These are phyloP conservation scores for Conopomorpha cramerella DNA, from an alignment of 1,140 invertebrate species.

Conservation along the genomic window DNA sequence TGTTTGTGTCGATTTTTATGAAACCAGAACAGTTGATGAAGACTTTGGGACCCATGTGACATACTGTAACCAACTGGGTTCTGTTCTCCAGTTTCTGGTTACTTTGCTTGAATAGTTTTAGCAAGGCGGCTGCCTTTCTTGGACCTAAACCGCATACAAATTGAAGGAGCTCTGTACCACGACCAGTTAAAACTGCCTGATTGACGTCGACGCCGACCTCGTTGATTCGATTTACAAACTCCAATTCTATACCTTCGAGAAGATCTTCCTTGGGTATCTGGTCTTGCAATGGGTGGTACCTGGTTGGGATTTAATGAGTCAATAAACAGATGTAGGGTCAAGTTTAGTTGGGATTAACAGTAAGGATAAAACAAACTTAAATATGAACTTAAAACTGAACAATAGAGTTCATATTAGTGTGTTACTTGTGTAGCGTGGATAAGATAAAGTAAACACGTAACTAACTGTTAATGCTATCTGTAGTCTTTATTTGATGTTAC, in stretches of 20 bases:
- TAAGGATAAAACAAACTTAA: no score
- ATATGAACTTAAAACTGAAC: no score
- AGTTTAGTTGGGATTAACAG: no score
- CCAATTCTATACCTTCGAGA: slow-evolving; percentile 81
- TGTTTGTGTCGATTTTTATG: slow-evolving; percentile 97
- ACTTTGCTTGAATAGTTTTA: slow-evolving; percentile 91
- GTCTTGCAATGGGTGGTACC: slow-evolving; percentile 90
- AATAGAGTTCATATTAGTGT: no score
- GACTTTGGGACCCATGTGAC: slow-evolving; percentile 97
- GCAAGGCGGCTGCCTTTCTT: slow-evolving; percentile 87
- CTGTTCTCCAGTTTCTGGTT: slow-evolving; percentile 93
- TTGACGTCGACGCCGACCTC: slow-evolving; percentile 99
- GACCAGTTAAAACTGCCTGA: slow-evolving; percentile 82
- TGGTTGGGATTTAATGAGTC: no score
- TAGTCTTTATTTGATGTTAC: no score
- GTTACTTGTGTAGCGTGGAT: no score
- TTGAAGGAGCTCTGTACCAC: slow-evolving; percentile 91
- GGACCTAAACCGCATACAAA: slow-evolving; percentile 98
- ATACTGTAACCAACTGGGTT: slow-evolving; percentile 92
- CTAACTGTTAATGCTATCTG: no score
- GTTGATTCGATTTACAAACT: slow-evolving; percentile 94
- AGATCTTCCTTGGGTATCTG: slow-evolving; percentile 85
- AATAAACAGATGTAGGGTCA: no score
- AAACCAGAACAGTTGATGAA: slow-evolving; percentile 99
- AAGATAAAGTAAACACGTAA: no score